Evolutionary conservation across 2,888 invertebrate genomes (phyloP), one percentile per base, ranked within the genome.

Genomic region (Amblyteles armatorius): DNA sequence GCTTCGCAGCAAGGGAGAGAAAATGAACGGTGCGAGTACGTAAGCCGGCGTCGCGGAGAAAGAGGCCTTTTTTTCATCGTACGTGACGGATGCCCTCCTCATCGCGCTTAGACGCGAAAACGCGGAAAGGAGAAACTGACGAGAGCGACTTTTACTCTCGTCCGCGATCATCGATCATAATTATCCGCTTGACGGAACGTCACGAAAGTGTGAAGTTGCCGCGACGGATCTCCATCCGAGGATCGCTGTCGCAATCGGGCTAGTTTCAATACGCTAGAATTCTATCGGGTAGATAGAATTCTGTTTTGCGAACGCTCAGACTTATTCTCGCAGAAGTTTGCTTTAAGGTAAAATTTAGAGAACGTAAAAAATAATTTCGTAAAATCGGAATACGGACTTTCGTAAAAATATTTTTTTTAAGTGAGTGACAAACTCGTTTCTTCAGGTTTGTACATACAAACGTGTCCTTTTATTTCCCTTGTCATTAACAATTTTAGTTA

Each of bases 141-240:
- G 72, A 74, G 76, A 80, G 73, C 33, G 80, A 57, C 77, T 71
- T 65, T 72, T 60, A 77, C 78, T 63, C 36, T 80, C n/a, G 44
- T 26, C 65, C 44, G 50, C n/a, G 82, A 82, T 87, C 91, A 93
- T 93, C 92, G 89, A 93, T 93, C 93, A 93, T 91, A 92, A 92
- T 92, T 92, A 92, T 90, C 88, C 89, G 90, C 85, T 85, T 87
- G 88, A 88, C 85, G 85, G 79, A 86, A 83, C 86, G 84, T 88
- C 87, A 87, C 78, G 87, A 88, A 76, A 83, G 79, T 84, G 82
- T 74, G 57, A 82, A 83, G 76, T 83, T 63, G 65, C 50, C 7
- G 36, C n/a, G 26, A 60, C 13, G 22, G 36, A 40, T 36, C 29
- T 57, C 40, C 57, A 57, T 52, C 19, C 52, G 19, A 9, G 52